These are phyloP conservation scores for Chunga burmeisteri DNA, from an alignment of 2,113 vertebrate species.

Conservation along the genomic window DNA sequence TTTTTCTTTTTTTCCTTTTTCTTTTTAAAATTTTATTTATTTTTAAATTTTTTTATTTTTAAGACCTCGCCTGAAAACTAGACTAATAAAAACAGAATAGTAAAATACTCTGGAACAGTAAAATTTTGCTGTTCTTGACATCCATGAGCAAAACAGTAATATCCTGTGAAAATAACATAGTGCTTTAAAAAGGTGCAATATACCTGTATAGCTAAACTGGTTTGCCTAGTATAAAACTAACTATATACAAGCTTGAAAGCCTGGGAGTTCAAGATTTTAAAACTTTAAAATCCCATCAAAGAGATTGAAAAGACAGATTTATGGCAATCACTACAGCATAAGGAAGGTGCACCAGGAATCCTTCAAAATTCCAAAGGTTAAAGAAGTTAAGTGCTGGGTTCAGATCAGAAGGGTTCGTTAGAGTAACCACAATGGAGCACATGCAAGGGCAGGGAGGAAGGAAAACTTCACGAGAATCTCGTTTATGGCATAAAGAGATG, in stretches of 20 bases:
- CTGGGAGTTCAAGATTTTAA: constrained; percentile 77
- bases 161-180: constrained; percentile 79
- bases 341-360: constrained; percentile 85
- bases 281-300: constrained; percentile 81
- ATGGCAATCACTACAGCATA: constrained; percentile 81
- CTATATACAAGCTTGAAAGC: constrained; percentile 79
- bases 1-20: constrained; percentile 54
- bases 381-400: constrained; percentile 81
- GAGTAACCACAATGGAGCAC: constrained; percentile 74
- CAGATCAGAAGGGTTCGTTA: constrained; percentile 73
- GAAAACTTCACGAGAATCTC: constrained; percentile 72
- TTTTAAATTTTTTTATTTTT: constrained; percentile 33
- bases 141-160: constrained; percentile 81
- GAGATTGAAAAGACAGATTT: constrained; percentile 76
- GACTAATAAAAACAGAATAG: constrained; percentile 79
- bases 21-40: constrained; percentile 50
- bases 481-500: constrained; percentile 61
- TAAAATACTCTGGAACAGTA: constrained; percentile 82
- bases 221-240: constrained; percentile 82
- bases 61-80: constrained; percentile 79
- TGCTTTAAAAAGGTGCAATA: constrained; percentile 82
- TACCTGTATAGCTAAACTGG: constrained; percentile 77
- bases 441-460: constrained; percentile 65
- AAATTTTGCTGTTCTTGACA: constrained; percentile 80
- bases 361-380: constrained; percentile 78